These are phyloP conservation scores for Chondrosia reniformis DNA, from an alignment of 37 sponge, comb jelly and placozoan genomes.

Conservation along the genomic window DNA sequence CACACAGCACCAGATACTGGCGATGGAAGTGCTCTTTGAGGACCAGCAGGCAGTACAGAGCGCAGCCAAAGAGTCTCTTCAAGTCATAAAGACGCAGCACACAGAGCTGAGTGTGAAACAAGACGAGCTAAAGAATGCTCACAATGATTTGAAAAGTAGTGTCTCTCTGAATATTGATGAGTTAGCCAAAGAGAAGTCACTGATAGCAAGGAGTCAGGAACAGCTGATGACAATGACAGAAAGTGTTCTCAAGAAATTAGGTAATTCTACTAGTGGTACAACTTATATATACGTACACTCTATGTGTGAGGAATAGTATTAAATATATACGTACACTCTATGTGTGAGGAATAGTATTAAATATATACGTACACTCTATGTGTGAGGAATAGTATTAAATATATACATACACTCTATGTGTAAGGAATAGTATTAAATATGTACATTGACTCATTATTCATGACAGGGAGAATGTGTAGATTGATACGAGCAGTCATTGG, in stretches of 20 bases:
- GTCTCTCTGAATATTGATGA: slow-evolving; percentile 42
- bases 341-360: no score
- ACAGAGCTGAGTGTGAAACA: slow-evolving; percentile 20
- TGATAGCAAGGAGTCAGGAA: slow-evolving; percentile 46
- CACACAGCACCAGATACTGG: slow-evolving; percentile 41
- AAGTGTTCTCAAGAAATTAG: slow-evolving; percentile 33
- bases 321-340: no score
- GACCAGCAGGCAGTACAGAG: slow-evolving; percentile 23
- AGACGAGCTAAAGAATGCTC: slow-evolving; percentile 7
- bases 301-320: no score
- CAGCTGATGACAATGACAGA: slow-evolving; percentile 62
- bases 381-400: no score
- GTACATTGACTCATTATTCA: no score
- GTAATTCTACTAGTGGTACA: slow-evolving; percentile 21
- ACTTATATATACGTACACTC: no score
- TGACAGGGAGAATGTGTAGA: no score
- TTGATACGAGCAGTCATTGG: no score
- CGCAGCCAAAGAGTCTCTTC: slow-evolving; percentile 17
- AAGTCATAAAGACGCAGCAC: slow-evolving; percentile 10
- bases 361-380: no score
- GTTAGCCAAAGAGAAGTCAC: slow-evolving; percentile 36
- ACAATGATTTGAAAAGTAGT: slow-evolving; percentile 14
- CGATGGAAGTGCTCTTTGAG: slow-evolving; percentile 24
- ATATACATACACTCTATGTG: no score
- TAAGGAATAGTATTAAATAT: no score